These are phyloP conservation scores for Horisme vitalbata DNA, from an alignment of 2,888 invertebrate genomes.

Conservation along the genomic window DNA sequence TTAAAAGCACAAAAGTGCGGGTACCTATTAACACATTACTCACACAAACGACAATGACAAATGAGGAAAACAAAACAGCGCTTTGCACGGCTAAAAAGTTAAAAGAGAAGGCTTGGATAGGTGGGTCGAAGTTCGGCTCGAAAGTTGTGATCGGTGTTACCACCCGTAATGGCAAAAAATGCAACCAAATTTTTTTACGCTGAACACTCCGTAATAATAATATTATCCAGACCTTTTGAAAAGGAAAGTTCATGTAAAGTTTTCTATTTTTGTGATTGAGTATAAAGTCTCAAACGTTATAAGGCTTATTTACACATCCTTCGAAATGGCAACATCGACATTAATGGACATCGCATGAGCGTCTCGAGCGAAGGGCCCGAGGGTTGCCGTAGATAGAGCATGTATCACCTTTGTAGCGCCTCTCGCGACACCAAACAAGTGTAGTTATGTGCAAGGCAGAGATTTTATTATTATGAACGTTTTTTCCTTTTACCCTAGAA, in stretches of 20 bases:
- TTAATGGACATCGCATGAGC: slow-evolving; percentile 56
- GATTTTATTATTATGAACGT: slow-evolving; percentile 43
- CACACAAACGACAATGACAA: slow-evolving; percentile 55
- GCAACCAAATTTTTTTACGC: too few species aligned
- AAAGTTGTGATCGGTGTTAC: slow-evolving; percentile 43
- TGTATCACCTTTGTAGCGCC: slow-evolving; percentile 57
- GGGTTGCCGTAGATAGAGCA: slow-evolving; percentile 62
- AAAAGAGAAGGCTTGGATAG: slow-evolving; percentile 47
- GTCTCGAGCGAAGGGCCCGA: slow-evolving; percentile 46
- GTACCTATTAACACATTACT: slow-evolving; percentile 58
- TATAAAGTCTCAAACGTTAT: background rate
- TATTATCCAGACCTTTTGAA: too few species aligned
- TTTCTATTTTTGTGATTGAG: background rate
- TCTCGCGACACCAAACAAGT: slow-evolving; percentile 43
- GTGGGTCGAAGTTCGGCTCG: slow-evolving; percentile 48
- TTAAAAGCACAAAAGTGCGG: slow-evolving; percentile 50
- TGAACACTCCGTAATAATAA: too few species aligned
- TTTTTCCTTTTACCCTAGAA: slow-evolving; percentile 28
- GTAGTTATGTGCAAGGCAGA: slow-evolving; percentile 34
- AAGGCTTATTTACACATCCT: slow-evolving; percentile 21
- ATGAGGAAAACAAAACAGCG: slow-evolving; percentile 51
- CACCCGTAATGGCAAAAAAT: slow-evolving; percentile 25
- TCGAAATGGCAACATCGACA: slow-evolving; percentile 35
- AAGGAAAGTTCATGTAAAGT: too few species aligned
- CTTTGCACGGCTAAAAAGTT: slow-evolving; percentile 40